Evolutionary conservation across 1,140 invertebrate genomes (phyloP), one percentile per base, ranked within the genome.

Genomic region (Lethocerus indicus): DNA sequence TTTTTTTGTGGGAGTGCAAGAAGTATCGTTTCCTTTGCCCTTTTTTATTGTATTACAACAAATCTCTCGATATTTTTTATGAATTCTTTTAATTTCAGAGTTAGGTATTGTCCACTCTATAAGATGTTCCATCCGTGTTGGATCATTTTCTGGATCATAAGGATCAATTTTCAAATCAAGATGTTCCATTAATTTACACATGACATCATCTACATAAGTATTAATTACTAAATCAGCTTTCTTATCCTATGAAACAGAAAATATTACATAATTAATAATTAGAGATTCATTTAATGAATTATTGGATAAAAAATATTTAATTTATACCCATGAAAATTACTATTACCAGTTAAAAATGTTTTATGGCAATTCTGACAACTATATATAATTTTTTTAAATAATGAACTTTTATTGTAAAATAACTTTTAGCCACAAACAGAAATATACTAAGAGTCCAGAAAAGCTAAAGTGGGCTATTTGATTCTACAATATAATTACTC

Each of bases 171-270:
- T 73, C 4, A 88, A 52, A 23, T 72, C 71, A 25, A 92, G 65
- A 44, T 76, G 71, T 60, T 81, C 74, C 70, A 87, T 80, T 1
- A 96, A 67, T 58, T 75, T 73, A 49, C 70, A 67, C 60, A 96
- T 76, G 28, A 96, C 74, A 53, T 79, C 76, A 67, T 96, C 91
- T 5, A 95, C 84, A 67, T 89, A 93, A 27, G 79, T 76, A 59
- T 90, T 81, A 54, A 96, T 90, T 43, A 87, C 75, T 42, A 97
- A 66, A 65, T 93, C 81, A 25, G 87, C 86, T 67, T 91, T 87
- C 59, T 86, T 87, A 59, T 97, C 89, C 83, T 90, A 58, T 68
- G n/a, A n/a, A n/a, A n/a, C n/a, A n/a, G n/a, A 78, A 64, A 43
- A 46, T 57, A 45, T 53, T 36, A 42, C 52, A 27, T 32, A 50